Evolutionary conservation across 2,888 invertebrate species (phyloP).

Genomic region (Ametastegia equiseti): DNA sequence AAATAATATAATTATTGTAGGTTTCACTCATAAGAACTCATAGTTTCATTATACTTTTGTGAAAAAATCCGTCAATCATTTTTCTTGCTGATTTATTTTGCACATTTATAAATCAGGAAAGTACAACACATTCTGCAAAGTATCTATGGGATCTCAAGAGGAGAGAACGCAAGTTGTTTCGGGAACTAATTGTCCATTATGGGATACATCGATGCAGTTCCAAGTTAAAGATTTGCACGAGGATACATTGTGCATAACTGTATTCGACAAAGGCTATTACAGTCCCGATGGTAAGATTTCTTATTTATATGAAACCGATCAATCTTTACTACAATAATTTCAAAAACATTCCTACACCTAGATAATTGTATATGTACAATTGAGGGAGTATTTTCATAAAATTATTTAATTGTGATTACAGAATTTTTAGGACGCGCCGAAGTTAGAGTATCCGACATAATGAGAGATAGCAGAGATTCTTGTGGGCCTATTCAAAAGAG

Average conservation of each 20-base stretch:
- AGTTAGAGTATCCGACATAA: slow-evolving; percentile 81
- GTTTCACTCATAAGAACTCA: not conserved
- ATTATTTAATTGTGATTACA: slow-evolving; percentile 69
- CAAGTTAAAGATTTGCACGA: slow-evolving; percentile 83
- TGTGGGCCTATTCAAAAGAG: slow-evolving; percentile 83
- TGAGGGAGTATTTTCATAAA: slow-evolving; percentile 19
- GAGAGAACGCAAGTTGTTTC: slow-evolving; percentile 82
- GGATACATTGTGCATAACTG: slow-evolving; percentile 84
- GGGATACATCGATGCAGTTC: slow-evolving; percentile 89
- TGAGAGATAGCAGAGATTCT: slow-evolving; percentile 78
- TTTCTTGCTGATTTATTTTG: not conserved
- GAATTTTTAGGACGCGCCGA: slow-evolving; percentile 86
- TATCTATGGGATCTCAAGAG: slow-evolving; percentile 85
- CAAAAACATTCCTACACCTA: not conserved
- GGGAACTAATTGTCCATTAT: slow-evolving; percentile 80
- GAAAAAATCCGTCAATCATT: not conserved
- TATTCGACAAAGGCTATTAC: slow-evolving; percentile 84
- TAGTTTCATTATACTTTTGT: slow-evolving; percentile 8
- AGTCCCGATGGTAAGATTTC: slow-evolving; percentile 83
- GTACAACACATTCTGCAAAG: slow-evolving; percentile 86
- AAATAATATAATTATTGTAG: not conserved
- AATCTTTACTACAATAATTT: not conserved
- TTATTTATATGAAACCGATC: slow-evolving; percentile 33
- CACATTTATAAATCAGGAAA: slow-evolving; percentile 76
- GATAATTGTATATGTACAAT: not conserved